These are phyloP conservation scores for Polydrusus cervinus DNA, from an alignment of 2,888 invertebrate species.

Conservation along the genomic window DNA sequence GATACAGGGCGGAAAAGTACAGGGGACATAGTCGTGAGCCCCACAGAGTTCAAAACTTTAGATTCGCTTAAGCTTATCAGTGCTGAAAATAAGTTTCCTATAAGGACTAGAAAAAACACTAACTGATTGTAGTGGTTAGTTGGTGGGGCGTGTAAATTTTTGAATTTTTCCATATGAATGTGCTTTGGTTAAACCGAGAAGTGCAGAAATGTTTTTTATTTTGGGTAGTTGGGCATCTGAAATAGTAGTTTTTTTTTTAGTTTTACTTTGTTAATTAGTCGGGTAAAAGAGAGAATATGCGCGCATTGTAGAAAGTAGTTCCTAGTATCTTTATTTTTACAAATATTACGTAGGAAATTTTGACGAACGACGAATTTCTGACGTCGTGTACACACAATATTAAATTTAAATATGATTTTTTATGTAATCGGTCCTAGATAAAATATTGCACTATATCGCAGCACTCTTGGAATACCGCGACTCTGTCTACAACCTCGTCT, in stretches of 20 bases:
- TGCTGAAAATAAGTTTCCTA: constrained; percentile 77
- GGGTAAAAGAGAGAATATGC: neutral
- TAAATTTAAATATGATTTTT: too few relatives aligned
- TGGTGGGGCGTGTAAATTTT: constrained; percentile 21
- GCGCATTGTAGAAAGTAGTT: too few relatives aligned
- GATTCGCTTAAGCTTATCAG: constrained; percentile 74
- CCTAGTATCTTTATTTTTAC: too few relatives aligned
- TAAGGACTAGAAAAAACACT: constrained; percentile 63
- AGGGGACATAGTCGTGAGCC: constrained; percentile 56
- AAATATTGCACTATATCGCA: too few relatives aligned
- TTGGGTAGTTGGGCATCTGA: neutral
- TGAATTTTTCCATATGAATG: constrained; percentile 16
- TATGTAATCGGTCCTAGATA: too few relatives aligned
- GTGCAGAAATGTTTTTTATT: constrained; percentile 24
- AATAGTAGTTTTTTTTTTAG: too few relatives aligned
- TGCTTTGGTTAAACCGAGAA: constrained; percentile 29
- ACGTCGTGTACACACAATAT: too few relatives aligned
- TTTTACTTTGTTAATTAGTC: too few relatives aligned
- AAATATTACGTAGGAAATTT: too few relatives aligned
- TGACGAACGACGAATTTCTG: too few relatives aligned
- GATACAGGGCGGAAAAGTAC: constrained; percentile 53
- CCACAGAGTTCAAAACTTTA: constrained; percentile 66
- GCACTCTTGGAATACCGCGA: too few relatives aligned
- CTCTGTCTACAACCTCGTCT: too few relatives aligned
- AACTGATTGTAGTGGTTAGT: constrained; percentile 36